Percentiles rank a stretch among this genome's conserved stretches.
Conservation (phyloP, 2,888 invertebrate genomes). For the Oeneis ivallda region DNA sequence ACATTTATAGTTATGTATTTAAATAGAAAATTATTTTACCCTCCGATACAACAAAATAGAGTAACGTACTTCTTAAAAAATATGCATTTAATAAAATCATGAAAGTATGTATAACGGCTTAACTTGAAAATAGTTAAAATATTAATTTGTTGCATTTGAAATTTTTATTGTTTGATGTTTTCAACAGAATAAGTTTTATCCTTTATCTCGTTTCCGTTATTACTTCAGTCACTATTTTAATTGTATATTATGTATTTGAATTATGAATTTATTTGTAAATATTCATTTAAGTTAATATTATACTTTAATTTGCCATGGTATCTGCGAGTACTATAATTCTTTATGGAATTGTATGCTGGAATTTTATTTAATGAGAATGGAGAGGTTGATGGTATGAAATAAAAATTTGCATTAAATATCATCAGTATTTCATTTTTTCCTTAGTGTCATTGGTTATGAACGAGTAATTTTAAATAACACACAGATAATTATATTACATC, state of each 20-base stretch:
- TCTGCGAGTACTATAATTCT: constrained; percentile 70
- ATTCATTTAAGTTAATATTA: constrained; percentile 75
- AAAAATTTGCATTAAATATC: constrained; percentile 74
- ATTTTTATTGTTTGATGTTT: constrained; percentile 56
- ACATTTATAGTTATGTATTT: constrained; percentile 32
- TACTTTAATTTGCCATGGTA: constrained; percentile 76
- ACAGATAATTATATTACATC: constrained; percentile 59
- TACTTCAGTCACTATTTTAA: constrained; percentile 78
- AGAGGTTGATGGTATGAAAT: constrained; percentile 76
- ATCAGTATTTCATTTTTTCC: constrained; percentile 52
- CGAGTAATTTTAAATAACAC: constrained; percentile 50
- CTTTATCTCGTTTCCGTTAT: constrained; percentile 61
- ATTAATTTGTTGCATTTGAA: constrained; percentile 49
- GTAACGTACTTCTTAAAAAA: constrained; percentile 40
- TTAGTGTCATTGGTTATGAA: constrained; percentile 11
- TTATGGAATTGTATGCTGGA: constrained; percentile 69
- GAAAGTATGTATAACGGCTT: constrained; percentile 48
- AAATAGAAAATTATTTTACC: constrained; percentile 38
- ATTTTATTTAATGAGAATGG: constrained; percentile 70
- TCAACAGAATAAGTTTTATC: constrained; percentile 61
- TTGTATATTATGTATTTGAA: constrained; percentile 75
- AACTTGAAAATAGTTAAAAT: constrained; percentile 44
- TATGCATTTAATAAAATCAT: constrained; percentile 45
- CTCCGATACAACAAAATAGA: constrained; percentile 42
- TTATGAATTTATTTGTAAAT: constrained; percentile 76